A percentile compares a stretch with the other conserved stretches of the same genome.
These are phyloP conservation scores for Quadroppia sp. DNA, from an alignment of 2,888 invertebrate species.

Conservation along the genomic window DNA sequence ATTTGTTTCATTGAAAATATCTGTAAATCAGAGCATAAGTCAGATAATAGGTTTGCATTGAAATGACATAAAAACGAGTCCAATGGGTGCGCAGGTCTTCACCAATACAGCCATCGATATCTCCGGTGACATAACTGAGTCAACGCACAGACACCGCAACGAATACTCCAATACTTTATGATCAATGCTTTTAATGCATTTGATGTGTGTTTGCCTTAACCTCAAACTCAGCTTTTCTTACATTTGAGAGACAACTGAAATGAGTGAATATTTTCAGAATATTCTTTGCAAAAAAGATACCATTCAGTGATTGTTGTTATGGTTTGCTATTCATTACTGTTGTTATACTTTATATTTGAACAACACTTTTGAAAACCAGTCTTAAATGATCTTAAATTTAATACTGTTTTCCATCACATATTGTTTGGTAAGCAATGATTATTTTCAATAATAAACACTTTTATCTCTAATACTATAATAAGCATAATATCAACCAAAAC, in stretches of 20 bases:
- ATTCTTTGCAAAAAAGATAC: neutral
- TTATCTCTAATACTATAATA: no score
- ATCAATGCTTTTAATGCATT: neutral
- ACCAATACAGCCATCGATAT: neutral
- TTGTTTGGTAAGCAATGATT: neutral
- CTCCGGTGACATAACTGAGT: slow-evolving; percentile 14
- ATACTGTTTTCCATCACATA: neutral
- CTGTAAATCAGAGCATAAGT: neutral
- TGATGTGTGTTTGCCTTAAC: slow-evolving; percentile 16
- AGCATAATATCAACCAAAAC: no score
- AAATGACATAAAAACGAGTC: neutral
- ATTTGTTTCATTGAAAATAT: neutral
- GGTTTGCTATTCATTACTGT: neutral
- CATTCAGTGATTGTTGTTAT: neutral
- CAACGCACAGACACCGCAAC: neutral
- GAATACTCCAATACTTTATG: neutral
- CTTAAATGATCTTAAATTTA: neutral
- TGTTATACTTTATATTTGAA: neutral
- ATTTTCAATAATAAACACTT: no score
- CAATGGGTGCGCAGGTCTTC: slow-evolving; percentile 2
- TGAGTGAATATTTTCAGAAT: neutral
- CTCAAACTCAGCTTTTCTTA: slow-evolving; percentile 11
- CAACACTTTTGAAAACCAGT: neutral
- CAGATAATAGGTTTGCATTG: no score
- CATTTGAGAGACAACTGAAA: neutral